Base-by-base conservation (phyloP, 1,140 invertebrate species). In the Cepaea nemoralis region DNA sequence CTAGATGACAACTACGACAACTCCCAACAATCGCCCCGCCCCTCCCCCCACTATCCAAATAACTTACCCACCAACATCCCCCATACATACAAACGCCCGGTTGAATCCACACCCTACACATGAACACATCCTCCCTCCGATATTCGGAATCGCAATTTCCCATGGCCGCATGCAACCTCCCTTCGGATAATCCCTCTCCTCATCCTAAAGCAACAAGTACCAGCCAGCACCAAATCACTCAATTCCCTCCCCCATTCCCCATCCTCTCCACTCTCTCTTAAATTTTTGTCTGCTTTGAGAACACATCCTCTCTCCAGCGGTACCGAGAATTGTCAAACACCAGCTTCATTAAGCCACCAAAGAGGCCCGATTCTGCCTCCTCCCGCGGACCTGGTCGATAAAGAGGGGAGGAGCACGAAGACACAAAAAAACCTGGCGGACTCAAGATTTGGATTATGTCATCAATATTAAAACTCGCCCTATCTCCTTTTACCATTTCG, bases 261-360 rank as follows among this genome's bases (percentile, higher is more conserved):
- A 10, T 45, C 42, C n/a, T 45, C 37, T 74, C 42, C 12, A 24
- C n/a, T 14, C 45, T 5, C 45, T n/a, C 45, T 50, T 14, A 37
- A 71, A 42, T 39, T 42, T n/a, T 73, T 39, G n/a, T 40, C 27
- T 35, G 48, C 73, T 50, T 45, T 10, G 48, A 74, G 5, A 37
- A 22, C 6, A 22, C 35, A 3, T 50, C 73, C 73, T 16, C 42
- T 45, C 45, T 35, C 42, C 45, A 3, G 5, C 69, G n/a, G 35
- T 70, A 42, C 40, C 22, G 37, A 31, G 24, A n/a, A 39, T 1
- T 42, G 69, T 42, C 37, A 70, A 40, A 70, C 69, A 39, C 35
- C 42, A 37, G 35, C 10, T 70, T 70, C 69, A 70, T 70, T 70
- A 70, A 70, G 69, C 69, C 22, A 70, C 69, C 39, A 35, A 70